Evolutionary conservation across 2,113 vertebrate genomes (phyloP), one percentile per base, ranked within the genome.

Genomic region (Hirundichthys speculiger): DNA sequence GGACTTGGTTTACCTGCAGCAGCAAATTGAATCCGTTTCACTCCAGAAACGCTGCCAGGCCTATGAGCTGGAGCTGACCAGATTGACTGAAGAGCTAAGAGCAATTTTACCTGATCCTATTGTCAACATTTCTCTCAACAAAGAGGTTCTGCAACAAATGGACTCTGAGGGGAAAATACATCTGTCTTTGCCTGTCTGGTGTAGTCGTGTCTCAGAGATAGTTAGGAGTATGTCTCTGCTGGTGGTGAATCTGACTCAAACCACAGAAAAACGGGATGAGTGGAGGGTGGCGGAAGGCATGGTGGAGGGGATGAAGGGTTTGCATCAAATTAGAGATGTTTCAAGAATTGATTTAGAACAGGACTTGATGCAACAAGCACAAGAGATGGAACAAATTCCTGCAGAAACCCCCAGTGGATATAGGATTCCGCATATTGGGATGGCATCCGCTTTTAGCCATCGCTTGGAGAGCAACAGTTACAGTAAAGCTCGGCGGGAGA

Each of bases 1-100:
- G 0, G 96, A 98, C 84, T 87, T 98, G 57, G 39, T 91, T 34
- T 92, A 94, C 70, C 73, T 98, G 78, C 95, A 98, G 82, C 81
- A 88, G 73, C 95, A 96, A 59, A 94, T 96, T 1, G 92, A 95
- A 11, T 90, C 88, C 11, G 90, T 96, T 43, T 94, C 94, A 19
- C 88, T 96, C 62, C 90, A 93, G 66, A 94, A 91, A 51, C 92
- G 89, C 21, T 95, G 93, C 68, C 93, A 94, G 79, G 94, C 84
- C 15, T 96, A 94, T 16, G 93, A 95, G 80, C 64, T 89, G 40
- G 94, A 98, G 90, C 91, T 98, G 75, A 93, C 88, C 48, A 86
- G 87, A 18, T 84, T 98, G 80, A 95, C 88, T 0, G 91, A 93
- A 1, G 92, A 96, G 84, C 88, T 99, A 10, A 93, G 93, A 56